Evolutionary conservation across 2,797 vertebrate species (phyloP), one percentile per base, ranked within the genome.

Genomic region (Delichon dasypus): DNA sequence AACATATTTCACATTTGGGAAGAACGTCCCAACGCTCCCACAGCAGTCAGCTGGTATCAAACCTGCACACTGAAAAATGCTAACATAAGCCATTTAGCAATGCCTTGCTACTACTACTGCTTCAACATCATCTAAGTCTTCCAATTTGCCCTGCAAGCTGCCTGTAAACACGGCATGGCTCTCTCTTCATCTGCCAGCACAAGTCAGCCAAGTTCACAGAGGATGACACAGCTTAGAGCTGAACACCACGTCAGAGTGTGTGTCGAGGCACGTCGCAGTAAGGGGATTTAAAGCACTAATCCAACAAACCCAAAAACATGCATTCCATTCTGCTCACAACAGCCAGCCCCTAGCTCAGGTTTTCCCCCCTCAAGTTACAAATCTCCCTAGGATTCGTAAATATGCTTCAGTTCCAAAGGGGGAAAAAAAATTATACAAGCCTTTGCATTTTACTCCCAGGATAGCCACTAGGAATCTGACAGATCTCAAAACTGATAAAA

Each of bases 161-260:
- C 75, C 93, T 58, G 38, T 97, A 97, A 98, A 98, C 94, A 97
- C 95, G 94, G 97, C 96, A 97, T 67, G 62, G 93, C 97, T 73
- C 94, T 95, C 53, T 44, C 71, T 53, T 82, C 72, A 50, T 91
- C 88, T 86, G 92, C 92, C 93, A 95, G 34, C 73, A 75, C 23
- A 47, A 93, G 94, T 92, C 96, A 95, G 95, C 90, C 95, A 96
- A 97, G 94, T 95, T 96, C 95, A 93, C 75, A 70, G 61, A 88
- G 68, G 66, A 90, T 84, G 57, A 92, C 34, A 80, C 38, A 70
- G 92, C 81, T 91, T 22, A 71, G 64, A 83, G 72, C 81, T 53
- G 45, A 79, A 64, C 38, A 71, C 90, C 92, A 94, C 7, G 48
- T 79, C 93, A 95, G 78, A 80, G 89, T 81, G 87, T 78, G 96